Evolutionary conservation across 2,797 vertebrate genomes (phyloP).

Genomic region (Sitta carolinensis): DNA sequence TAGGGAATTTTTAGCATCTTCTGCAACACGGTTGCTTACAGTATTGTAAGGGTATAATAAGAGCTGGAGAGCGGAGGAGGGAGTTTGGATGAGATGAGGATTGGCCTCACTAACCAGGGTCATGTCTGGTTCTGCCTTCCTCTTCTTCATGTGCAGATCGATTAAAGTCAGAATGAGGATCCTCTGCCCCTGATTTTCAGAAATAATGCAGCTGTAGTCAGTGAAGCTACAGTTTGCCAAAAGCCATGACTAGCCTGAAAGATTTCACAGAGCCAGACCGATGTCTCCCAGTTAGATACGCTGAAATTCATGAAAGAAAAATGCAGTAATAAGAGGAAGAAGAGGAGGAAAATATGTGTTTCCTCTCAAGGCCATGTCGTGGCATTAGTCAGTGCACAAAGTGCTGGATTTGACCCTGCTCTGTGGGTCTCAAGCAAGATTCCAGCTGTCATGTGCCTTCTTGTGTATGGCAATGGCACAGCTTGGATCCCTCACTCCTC

Average conservation of each 20-base stretch:
- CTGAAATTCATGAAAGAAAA: not conserved
- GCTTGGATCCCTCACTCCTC: not conserved
- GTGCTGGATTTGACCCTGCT: too few relatives aligned
- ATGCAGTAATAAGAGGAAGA: not conserved
- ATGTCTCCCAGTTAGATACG: not conserved
- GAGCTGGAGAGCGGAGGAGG: not conserved
- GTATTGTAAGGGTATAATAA: not conserved
- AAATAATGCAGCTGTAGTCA: accelerated
- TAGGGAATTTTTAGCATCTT: not conserved
- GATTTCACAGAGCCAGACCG: not conserved
- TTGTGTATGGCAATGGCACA: accelerated
- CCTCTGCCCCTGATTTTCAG: not conserved
- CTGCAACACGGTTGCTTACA: not conserved
- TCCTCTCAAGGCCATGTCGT: accelerated
- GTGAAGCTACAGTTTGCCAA: not conserved
- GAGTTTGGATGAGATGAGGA: not conserved
- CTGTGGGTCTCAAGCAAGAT: not conserved
- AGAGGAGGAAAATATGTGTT: not conserved
- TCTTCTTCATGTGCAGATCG: not conserved
- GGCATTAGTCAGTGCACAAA: not conserved
- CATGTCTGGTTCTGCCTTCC: not conserved
- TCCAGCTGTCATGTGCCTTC: not conserved
- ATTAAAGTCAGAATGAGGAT: not conserved
- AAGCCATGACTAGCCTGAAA: not conserved
- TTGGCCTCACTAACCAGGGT: not conserved